phyloP scores from a whole-genome alignment of 2,797 vertebrate species.

The Premnoplex brunnescens region DNA sequence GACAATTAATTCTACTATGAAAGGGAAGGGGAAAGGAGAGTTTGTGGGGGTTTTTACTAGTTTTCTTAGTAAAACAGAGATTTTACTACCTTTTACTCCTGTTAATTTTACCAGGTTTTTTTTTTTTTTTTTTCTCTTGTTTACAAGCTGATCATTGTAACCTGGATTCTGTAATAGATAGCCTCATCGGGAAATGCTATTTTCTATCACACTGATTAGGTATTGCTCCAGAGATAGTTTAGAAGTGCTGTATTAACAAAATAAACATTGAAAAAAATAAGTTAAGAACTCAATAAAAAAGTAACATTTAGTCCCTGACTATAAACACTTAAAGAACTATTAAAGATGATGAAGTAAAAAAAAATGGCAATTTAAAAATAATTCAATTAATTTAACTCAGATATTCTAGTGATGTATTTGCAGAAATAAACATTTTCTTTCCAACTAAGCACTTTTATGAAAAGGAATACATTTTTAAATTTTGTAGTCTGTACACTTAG shows the following conservation, averaged over 20 bases:
- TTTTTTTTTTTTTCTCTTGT: background rate
- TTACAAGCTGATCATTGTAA: background rate
- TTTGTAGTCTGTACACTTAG: background rate
- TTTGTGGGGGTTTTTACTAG: fast-evolving
- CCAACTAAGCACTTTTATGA: background rate
- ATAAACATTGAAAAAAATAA: conserved; percentile 31
- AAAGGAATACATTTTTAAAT: background rate
- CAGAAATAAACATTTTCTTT: background rate
- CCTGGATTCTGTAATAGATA: background rate
- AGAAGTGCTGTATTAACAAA: conserved; percentile 14
- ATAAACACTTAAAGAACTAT: conserved; percentile 28
- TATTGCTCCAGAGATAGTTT: conserved; percentile 27
- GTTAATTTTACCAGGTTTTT: background rate
- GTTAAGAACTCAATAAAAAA: conserved; percentile 33
- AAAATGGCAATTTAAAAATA: background rate
- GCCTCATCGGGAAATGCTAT: background rate
- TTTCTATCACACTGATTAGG: background rate
- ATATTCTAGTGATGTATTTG: background rate
- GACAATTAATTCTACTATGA: background rate
- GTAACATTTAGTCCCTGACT: background rate
- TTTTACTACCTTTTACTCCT: background rate
- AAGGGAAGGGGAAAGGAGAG: background rate
- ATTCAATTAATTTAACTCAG: background rate
- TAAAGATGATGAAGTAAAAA: background rate
- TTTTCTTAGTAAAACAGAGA: background rate